Percentiles rank a stretch among this genome's conserved stretches.
Conservation (phyloP, 2,888 invertebrate genomes). For the Gisinianus flammeolus region DNA sequence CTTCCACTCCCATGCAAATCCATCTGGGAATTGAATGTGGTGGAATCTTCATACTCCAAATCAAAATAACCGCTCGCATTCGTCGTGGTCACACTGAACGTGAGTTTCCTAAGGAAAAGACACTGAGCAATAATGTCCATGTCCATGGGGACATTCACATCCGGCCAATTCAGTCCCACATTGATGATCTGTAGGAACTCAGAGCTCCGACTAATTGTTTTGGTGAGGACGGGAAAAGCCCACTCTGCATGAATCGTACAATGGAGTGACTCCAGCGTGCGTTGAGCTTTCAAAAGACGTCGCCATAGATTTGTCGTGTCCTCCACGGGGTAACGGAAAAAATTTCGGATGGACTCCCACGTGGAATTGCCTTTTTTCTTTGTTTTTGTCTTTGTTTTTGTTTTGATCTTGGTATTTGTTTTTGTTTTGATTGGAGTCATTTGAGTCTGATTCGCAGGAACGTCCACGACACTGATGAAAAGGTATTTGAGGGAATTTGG, state of each 20-base stretch:
- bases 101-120: conserved; percentile 9
- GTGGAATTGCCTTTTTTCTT: background rate
- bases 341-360: background rate
- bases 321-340: background rate
- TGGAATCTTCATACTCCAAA: background rate
- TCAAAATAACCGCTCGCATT: background rate
- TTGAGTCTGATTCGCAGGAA: too few species aligned
- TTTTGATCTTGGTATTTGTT: background rate
- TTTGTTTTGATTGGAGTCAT: too few species aligned
- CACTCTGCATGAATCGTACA: conserved; percentile 21
- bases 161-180: conserved; percentile 20
- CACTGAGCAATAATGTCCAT: conserved; percentile 27
- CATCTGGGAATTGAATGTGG: too few species aligned
- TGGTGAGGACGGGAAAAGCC: background rate
- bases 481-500: conserved; percentile 9
- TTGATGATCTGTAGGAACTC: conserved; percentile 30
- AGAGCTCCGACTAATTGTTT: background rate
- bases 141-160: conserved; percentile 2
- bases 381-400: background rate
- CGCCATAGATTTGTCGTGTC: conserved; percentile 5
- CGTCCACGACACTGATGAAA: conserved; percentile 20
- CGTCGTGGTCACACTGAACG: background rate
- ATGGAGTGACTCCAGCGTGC: background rate
- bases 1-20: background rate
- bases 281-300: background rate